phyloP scores from a whole-genome alignment of 2,113 vertebrate genomes.

The Pedetes capensis region DNA sequence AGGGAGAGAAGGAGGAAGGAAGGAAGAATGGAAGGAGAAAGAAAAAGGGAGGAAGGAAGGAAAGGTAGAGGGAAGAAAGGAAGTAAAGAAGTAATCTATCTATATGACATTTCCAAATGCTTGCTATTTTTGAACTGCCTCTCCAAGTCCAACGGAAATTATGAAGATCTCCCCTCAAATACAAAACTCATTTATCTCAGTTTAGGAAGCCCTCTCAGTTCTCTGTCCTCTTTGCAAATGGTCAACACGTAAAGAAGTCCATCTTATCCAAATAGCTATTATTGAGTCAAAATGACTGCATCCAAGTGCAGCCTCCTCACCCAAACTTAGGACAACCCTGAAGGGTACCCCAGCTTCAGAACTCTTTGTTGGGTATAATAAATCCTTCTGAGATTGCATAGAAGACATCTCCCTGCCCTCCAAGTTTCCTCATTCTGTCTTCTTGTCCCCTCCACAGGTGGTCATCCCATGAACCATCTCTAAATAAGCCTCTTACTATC shows the following conservation, averaged over 20 bases:
- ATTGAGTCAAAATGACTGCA: not conserved
- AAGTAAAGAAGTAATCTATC: not conserved
- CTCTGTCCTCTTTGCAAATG: not conserved
- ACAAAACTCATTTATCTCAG: not conserved
- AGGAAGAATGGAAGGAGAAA: not conserved
- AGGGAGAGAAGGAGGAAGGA: rapidly evolving
- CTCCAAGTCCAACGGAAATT: not conserved
- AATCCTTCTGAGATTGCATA: not conserved
- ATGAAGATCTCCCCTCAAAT: not conserved
- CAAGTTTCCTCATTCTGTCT: not conserved
- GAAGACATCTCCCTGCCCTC: not conserved
- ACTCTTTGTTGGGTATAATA: not conserved
- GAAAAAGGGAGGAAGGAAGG: not conserved
- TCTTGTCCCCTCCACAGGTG: not conserved
- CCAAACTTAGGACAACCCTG: not conserved
- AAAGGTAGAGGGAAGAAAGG: not conserved
- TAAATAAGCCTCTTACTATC: not conserved
- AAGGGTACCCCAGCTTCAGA: not conserved
- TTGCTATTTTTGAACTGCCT: not conserved
- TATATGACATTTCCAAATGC: not conserved
- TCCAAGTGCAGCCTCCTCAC: not conserved
- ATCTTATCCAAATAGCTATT: not conserved
- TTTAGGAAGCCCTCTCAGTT: not conserved
- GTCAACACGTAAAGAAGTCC: not conserved
- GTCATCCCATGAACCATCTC: not conserved